These are phyloP conservation scores for Mirounga angustirostris DNA, from an alignment of 2,113 vertebrate genomes.

Conservation along the genomic window DNA sequence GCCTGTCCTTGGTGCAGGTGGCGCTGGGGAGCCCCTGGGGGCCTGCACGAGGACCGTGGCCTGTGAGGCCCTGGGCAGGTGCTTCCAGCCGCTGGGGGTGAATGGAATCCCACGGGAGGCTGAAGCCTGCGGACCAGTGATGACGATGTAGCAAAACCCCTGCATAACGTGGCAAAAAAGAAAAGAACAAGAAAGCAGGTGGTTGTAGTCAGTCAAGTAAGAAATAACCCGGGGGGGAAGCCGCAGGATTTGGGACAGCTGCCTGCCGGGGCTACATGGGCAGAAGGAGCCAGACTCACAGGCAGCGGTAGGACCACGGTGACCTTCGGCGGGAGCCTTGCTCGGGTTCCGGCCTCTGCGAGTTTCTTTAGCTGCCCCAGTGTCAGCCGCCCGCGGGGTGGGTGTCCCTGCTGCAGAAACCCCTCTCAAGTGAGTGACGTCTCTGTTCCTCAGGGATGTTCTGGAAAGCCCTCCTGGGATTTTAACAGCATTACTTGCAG, in stretches of 20 bases:
- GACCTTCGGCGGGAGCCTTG: neutral
- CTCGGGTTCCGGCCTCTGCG: rapidly evolving
- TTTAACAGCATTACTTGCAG: rapidly evolving
- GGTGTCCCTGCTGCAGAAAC: neutral
- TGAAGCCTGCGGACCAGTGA: rapidly evolving
- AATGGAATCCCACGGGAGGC: neutral
- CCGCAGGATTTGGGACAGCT: rapidly evolving
- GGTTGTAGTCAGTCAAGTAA: rapidly evolving
- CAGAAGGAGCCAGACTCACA: neutral
- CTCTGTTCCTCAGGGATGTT: rapidly evolving
- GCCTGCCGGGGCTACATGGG: rapidly evolving
- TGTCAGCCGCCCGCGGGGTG: neutral
- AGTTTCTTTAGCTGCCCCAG: neutral
- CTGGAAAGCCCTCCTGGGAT: neutral
- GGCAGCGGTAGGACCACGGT: rapidly evolving
- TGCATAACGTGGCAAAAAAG: no score
- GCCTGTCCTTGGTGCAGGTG: neutral
- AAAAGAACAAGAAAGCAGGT: rapidly evolving
- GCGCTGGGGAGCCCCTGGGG: neutral
- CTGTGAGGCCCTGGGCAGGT: rapidly evolving
- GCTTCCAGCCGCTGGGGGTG: rapidly evolving
- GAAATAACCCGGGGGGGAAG: neutral
- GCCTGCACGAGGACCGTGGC: neutral
- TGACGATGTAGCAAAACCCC: rapidly evolving
- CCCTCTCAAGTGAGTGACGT: rapidly evolving